Base-by-base conservation (phyloP, 1,140 invertebrate genomes). In the Papilio dardanus region DNA sequence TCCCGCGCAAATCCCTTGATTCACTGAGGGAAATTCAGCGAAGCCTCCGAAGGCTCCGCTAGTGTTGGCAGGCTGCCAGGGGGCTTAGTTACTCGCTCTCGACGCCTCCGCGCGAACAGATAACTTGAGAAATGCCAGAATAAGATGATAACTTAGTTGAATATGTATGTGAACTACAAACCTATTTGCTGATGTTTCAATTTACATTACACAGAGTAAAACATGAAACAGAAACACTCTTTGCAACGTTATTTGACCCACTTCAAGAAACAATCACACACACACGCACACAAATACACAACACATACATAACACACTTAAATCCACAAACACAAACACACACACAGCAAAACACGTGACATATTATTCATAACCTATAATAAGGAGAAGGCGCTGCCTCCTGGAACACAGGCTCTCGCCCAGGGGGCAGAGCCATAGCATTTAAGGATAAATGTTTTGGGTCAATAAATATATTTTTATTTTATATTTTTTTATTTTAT, bases 91-190 rank as follows among this genome's bases (percentile, higher is more conserved):
- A 62, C 54, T 28, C 21, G 24, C 54, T 28, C 54, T 62, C 54
- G 54, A 62, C 54, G 24, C 54, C 19, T 30, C 54, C 24, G 30
- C 10, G 30, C 24, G 54, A 28, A 28, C 54, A 62, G 54, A 24
- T 62, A 62, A 30, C 54, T 62, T 62, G 54, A 62, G 21, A 62
- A 62, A 62, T 62, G 19, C 54, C 19, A 50, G n/a, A 50, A 21
- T 58, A 24, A 58, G 54, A 28, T 62, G 14, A 62, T 62, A 62
- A 30, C 54, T 62, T 62, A 28, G 21, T 62, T 62, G 24, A 62
- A 62, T 62, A 62, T 62, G 54, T 62, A 62, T 58, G 50, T 24
- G 10, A 7, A 7, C n/a, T 16, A 28, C 21, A 14, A 28, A 14
- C 54, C 54, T 62, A 10, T 62, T 28, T 62, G 5, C 54, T 62